A percentile compares a stretch with the other conserved stretches of the same genome.
phyloP scores from a whole-genome alignment of 2,888 invertebrate species.

The Rugalucina vietnamica region DNA sequence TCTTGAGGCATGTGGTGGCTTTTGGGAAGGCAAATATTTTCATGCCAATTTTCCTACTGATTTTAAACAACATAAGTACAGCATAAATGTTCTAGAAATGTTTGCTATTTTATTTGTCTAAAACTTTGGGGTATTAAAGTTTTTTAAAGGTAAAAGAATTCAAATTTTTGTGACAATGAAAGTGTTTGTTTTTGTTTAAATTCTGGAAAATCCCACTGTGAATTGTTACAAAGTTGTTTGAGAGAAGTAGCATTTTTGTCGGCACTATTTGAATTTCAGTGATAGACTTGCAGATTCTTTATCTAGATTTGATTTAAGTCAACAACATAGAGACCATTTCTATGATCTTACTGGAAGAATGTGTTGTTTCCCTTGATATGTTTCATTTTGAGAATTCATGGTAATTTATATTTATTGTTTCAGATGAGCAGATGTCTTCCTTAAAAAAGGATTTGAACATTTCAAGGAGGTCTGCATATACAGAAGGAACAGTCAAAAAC shows the following conservation, averaged over 20 bases:
- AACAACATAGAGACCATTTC: background rate
- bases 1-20: constrained; percentile 27
- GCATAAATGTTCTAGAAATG: constrained; percentile 21
- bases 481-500: too few species aligned
- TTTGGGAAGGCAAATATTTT: too few species aligned
- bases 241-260: constrained; percentile 17
- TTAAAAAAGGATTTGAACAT: too few species aligned
- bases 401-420: background rate
- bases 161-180: too few species aligned
- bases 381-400: background rate
- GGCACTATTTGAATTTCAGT: constrained; percentile 1
- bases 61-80: background rate
- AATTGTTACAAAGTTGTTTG: too few species aligned
- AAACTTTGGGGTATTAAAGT: constrained; percentile 14
- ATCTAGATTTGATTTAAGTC: background rate
- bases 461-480: too few species aligned
- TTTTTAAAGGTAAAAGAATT: background rate
- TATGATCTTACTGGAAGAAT: too few species aligned
- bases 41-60: constrained; percentile 4
- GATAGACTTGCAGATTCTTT: constrained; percentile 1
- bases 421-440: background rate
- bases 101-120: constrained; percentile 6
- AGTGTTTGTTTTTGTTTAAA: too few species aligned
- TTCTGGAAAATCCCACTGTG: background rate
- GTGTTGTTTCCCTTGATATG: background rate